Conservation (phyloP, 2,888 invertebrate species). For the Macrosiphum euphorbiae region DNA sequence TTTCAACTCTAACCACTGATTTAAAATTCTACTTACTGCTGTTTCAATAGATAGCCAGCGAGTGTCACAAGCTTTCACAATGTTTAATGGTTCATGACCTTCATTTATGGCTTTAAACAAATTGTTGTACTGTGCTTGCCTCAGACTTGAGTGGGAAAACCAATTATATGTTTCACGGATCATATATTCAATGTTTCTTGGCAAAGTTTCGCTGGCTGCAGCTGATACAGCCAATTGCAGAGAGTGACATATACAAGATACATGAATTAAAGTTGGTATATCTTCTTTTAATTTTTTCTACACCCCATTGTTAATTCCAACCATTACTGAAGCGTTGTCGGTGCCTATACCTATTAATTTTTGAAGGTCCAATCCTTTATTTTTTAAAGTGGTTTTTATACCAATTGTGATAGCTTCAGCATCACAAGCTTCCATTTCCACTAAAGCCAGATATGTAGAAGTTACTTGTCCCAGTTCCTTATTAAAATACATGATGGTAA, state of each 20-base stretch:
- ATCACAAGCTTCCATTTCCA: neutral
- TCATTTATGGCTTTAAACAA: neutral
- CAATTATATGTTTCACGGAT: constrained; percentile 15
- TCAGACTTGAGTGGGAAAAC: neutral
- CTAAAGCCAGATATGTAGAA: neutral
- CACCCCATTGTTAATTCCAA: neutral
- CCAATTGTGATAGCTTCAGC: neutral
- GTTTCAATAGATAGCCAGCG: neutral
- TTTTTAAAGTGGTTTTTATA: neutral
- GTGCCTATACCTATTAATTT: neutral
- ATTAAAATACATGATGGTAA: too few species aligned
- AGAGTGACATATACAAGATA: neutral
- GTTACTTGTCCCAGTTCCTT: neutral
- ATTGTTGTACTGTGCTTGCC: neutral
- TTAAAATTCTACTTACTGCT: constrained; percentile 21
- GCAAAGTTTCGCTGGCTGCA: neutral
- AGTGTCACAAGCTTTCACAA: neutral
- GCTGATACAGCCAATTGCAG: neutral
- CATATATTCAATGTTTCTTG: neutral
- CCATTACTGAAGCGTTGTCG: neutral
- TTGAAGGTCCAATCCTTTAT: neutral
- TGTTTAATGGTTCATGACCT: neutral
- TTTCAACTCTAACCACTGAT: constrained; percentile 42
- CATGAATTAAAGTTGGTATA: neutral
- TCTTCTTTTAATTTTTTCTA: neutral